These are phyloP conservation scores for Platorchestia sp. DNA, from an alignment of 1,140 invertebrate genomes.

Conservation along the genomic window DNA sequence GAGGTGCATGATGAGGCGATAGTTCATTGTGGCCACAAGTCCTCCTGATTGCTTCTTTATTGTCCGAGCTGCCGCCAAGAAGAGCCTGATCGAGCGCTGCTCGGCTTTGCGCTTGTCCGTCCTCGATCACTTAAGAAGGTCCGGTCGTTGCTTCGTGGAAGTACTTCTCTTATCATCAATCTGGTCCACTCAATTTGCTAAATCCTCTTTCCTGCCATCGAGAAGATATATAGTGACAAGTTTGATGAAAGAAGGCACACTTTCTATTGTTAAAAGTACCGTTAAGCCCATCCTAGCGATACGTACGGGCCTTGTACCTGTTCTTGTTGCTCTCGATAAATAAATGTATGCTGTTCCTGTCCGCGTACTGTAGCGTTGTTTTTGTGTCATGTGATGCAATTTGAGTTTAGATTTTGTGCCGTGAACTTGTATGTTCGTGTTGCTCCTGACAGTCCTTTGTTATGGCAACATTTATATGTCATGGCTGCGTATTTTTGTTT, in stretches of 20 bases:
- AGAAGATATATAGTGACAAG: background rate
- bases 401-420: background rate
- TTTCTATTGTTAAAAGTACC: background rate
- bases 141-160: background rate
- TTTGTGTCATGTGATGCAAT: background rate
- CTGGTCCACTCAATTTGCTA: background rate
- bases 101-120: background rate
- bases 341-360: background rate
- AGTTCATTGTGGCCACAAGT: background rate
- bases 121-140: too few relatives aligned
- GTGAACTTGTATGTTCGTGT: background rate
- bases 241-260: too few relatives aligned
- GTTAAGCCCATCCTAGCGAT: background rate
- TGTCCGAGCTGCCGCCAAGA: background rate
- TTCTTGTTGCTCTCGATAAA: background rate
- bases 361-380: background rate
- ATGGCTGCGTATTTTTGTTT: background rate
- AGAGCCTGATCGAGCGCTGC: background rate
- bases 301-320: background rate
- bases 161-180: background rate
- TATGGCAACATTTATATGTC: background rate
- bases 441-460: background rate
- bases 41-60: background rate
- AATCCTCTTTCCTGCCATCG: background rate
- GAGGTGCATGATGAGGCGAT: background rate